phyloP scores from a whole-genome alignment of 2,888 invertebrate genomes.

The Lithosia quadra region DNA sequence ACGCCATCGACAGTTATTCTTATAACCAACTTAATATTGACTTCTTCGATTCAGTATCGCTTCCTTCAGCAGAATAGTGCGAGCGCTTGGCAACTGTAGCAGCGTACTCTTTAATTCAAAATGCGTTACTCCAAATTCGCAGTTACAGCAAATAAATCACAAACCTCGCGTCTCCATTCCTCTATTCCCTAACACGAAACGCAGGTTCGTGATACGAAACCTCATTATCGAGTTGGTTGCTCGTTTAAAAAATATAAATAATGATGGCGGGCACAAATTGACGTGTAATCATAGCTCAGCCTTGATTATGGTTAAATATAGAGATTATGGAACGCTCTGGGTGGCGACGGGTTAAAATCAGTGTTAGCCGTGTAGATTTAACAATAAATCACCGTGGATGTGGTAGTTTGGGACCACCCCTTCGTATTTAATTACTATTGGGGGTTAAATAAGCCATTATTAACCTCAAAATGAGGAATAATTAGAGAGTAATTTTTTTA shows the following conservation, averaged over 20 bases:
- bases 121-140: too few relatives aligned
- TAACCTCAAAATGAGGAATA: background rate
- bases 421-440: conserved; percentile 6
- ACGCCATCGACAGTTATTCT: too few relatives aligned
- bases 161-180: conserved; percentile 50
- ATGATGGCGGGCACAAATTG: conserved; percentile 79
- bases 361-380: conserved; percentile 27
- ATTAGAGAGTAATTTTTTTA: too few relatives aligned
- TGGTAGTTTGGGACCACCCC: conserved; percentile 9
- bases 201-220: conserved; percentile 74
- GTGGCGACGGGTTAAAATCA: conserved; percentile 42
- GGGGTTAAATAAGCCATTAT: conserved; percentile 17
- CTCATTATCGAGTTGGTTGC: conserved; percentile 83
- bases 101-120: too few relatives aligned
- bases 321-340: conserved; percentile 71
- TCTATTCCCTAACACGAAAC: conserved; percentile 57
- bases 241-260: conserved; percentile 85
- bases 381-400: conserved; percentile 24
- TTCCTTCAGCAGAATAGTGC: too few relatives aligned
- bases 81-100: too few relatives aligned
- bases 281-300: conserved; percentile 80
- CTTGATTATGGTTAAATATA: conserved; percentile 81
- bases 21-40: too few relatives aligned
- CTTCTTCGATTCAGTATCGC: too few relatives aligned
- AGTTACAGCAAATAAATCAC: background rate